Percentiles rank a stretch among this genome's conserved stretches.
Conservation (phyloP, 2,113 vertebrate genomes). For the Lophius piscatorius region DNA sequence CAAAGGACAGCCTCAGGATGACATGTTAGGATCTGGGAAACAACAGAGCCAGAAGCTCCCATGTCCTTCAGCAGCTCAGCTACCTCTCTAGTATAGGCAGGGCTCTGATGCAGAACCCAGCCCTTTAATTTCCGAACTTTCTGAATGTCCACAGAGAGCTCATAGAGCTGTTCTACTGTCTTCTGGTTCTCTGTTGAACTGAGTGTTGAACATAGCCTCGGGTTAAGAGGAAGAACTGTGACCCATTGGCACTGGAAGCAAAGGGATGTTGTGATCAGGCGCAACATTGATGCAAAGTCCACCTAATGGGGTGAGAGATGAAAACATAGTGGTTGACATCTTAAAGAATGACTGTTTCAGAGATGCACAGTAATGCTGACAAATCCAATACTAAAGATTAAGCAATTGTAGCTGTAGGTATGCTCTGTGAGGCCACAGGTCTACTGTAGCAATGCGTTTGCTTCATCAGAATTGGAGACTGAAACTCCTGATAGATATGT, state of each 20-base stretch:
- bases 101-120: conserved; percentile 86
- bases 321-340: conserved; percentile 1
- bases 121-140: conserved; percentile 87
- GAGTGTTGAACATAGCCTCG: conserved; percentile 41
- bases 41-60: conserved; percentile 77
- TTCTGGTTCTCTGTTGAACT: conserved; percentile 81
- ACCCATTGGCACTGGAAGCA: conserved; percentile 50
- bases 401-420: not conserved
- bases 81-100: conserved; percentile 84
- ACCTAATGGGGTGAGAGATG: conserved; percentile 10
- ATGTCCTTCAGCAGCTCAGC: conserved; percentile 82
- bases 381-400: not conserved
- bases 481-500: too few relatives aligned
- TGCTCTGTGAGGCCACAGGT: not conserved
- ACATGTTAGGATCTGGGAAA: conserved; percentile 83
- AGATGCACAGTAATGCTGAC: too few relatives aligned
- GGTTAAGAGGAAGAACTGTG: conserved; percentile 21
- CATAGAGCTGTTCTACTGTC: conserved; percentile 81
- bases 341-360: not conserved
- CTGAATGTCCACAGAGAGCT: conserved; percentile 85
- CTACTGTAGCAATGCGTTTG: too few relatives aligned
- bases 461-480: too few relatives aligned
- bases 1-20: conserved; percentile 89
- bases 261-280: conserved; percentile 55
- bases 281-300: conserved; percentile 68